Conservation (phyloP, 2,888 invertebrate species). For the Sympetrum striolatum region DNA sequence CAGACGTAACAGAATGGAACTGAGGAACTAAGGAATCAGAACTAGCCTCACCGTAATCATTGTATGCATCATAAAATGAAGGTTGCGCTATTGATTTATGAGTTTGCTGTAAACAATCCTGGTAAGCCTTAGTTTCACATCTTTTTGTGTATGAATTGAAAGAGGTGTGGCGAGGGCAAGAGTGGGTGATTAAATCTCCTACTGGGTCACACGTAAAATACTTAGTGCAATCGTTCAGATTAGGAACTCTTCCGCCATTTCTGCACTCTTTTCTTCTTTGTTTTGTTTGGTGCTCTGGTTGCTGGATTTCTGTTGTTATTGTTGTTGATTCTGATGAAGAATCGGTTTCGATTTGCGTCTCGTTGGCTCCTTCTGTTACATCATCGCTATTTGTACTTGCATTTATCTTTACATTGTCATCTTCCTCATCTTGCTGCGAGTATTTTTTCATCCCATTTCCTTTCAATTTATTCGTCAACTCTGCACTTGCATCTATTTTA, state of each 20-base stretch:
- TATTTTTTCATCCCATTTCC: neutral
- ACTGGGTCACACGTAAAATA: neutral
- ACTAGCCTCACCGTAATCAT: neutral
- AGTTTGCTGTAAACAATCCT: constrained; percentile 23
- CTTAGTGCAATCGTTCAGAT: neutral
- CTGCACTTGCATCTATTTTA: neutral
- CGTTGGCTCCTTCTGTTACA: neutral
- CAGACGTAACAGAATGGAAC: no score
- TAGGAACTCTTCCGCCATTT: neutral
- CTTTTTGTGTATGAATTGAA: constrained; percentile 15
- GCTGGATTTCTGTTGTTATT: neutral
- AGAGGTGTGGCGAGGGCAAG: constrained; percentile 1
- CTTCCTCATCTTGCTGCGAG: neutral
- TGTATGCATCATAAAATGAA: neutral
- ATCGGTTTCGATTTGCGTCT: neutral
- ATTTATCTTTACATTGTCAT: neutral
- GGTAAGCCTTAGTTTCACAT: neutral
- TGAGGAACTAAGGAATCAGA: neutral
- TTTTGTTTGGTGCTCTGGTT: neutral
- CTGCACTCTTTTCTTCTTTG: neutral
- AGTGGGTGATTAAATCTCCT: neutral
- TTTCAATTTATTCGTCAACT: neutral
- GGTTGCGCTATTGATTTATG: neutral
- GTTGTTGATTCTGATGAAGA: neutral
- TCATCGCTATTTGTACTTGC: neutral